Evolutionary conservation across 2,888 invertebrate species (phyloP).

Genomic region (Ennomos erosarius): DNA sequence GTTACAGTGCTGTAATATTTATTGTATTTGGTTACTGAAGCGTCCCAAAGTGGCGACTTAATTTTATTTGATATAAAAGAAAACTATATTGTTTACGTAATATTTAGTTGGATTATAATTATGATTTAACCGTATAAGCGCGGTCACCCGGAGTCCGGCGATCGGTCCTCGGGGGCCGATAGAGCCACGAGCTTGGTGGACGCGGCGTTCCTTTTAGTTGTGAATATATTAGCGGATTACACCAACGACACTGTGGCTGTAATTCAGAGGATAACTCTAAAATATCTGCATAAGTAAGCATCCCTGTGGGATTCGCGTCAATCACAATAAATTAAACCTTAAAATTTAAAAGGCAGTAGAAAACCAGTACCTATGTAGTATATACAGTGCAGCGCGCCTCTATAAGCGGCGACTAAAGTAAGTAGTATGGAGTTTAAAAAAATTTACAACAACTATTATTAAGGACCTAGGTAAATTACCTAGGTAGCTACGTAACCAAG

Average conservation of each 20-base stretch:
- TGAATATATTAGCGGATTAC: slow-evolving; percentile 80
- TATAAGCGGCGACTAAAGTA: no score
- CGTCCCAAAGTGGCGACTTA: neutral
- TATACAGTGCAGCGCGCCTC: no score
- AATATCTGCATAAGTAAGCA: slow-evolving; percentile 62
- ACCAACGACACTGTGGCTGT: slow-evolving; percentile 56
- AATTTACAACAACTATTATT: no score
- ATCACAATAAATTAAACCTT: no score
- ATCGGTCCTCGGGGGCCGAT: slow-evolving; percentile 70
- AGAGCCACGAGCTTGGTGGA: slow-evolving; percentile 39
- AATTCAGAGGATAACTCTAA: slow-evolving; percentile 71
- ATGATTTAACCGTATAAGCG: slow-evolving; percentile 49
- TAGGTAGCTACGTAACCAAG: no score
- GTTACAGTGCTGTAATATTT: slow-evolving; percentile 32
- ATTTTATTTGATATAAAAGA: slow-evolving; percentile 5
- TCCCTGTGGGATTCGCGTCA: slow-evolving; percentile 53
- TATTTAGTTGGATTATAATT: slow-evolving; percentile 44
- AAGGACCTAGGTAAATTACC: no score
- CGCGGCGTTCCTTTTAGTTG: slow-evolving; percentile 75
- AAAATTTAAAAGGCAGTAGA: no score
- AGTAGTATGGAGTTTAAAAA: no score
- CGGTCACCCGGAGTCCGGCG: slow-evolving; percentile 69
- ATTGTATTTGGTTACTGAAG: slow-evolving; percentile 17
- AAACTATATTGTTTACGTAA: slow-evolving; percentile 3
- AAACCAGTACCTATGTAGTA: no score